Percentiles rank a stretch among this genome's conserved stretches.
Conservation (phyloP, 1,140 invertebrate genomes). For the Danaus melanippus region DNA sequence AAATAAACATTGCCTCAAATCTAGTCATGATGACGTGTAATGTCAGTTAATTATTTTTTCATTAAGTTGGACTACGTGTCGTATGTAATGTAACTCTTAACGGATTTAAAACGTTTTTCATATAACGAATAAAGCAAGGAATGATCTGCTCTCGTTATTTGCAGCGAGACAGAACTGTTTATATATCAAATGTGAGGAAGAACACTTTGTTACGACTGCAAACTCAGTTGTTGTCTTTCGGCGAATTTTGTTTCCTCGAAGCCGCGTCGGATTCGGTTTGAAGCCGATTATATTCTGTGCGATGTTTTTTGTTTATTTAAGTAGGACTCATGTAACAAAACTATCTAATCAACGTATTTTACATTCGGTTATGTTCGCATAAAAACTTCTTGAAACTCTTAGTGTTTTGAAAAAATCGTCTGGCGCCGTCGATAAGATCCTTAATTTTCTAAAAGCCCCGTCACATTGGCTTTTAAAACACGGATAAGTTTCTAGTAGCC, state of each 20-base stretch:
- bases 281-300: neutral
- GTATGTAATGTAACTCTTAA: too few relatives aligned
- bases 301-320: constrained; percentile 1
- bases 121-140: too few relatives aligned
- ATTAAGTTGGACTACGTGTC: too few relatives aligned
- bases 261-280: neutral
- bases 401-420: constrained; percentile 35
- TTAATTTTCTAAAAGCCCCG: constrained; percentile 37
- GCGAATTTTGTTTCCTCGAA: constrained; percentile 35
- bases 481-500: constrained; percentile 36
- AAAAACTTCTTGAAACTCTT: constrained; percentile 1
- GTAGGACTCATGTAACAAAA: neutral
- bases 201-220: neutral
- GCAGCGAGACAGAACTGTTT: constrained; percentile 14
- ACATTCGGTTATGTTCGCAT: neutral
- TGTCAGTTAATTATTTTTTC: too few relatives aligned
- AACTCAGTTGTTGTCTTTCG: constrained; percentile 25
- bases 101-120: too few relatives aligned
- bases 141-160: too few relatives aligned
- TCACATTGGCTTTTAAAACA: constrained; percentile 38
- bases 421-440: constrained; percentile 44
- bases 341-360: neutral
- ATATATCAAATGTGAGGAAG: constrained; percentile 16
- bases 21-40: too few relatives aligned
- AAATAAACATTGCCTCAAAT: too few relatives aligned